These are phyloP conservation scores for Lordiphosa collinella DNA, from an alignment of 1,140 invertebrate genomes.

Conservation along the genomic window DNA sequence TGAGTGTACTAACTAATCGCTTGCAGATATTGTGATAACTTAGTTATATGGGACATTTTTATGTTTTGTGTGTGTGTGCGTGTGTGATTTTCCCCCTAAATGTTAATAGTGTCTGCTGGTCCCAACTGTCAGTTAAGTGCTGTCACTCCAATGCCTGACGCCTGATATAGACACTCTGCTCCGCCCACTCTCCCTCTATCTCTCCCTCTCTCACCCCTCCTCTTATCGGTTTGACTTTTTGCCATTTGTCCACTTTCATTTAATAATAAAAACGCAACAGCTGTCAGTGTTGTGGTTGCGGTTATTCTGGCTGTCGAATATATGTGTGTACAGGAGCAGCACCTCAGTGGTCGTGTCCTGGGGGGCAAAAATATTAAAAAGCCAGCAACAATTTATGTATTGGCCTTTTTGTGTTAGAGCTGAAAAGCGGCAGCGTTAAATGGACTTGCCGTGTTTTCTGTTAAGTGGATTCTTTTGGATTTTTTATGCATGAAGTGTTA, in stretches of 20 bases:
- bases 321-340: neutral
- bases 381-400: slow-evolving; percentile 27
- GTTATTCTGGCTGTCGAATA: slow-evolving; percentile 24
- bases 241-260: slow-evolving; percentile 5
- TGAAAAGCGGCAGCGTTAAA: too few species aligned
- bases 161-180: neutral
- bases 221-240: slow-evolving; percentile 29
- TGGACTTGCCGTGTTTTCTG: too few species aligned
- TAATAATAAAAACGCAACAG: slow-evolving; percentile 38
- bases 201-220: neutral
- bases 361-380: slow-evolving; percentile 20
- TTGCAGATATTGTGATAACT: too few species aligned
- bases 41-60: too few species aligned
- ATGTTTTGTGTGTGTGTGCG: neutral
- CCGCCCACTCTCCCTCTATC: neutral
- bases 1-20: too few species aligned
- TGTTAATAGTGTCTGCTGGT: neutral
- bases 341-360: neutral
- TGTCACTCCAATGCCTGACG: neutral
- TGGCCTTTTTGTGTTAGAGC: neutral
- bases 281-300: slow-evolving; percentile 54
- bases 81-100: neutral
- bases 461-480: neutral
- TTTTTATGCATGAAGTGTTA: neutral
- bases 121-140: slow-evolving; percentile 6